These are phyloP conservation scores for Miniopterus natalensis DNA, from an alignment of 2,113 vertebrate genomes.

Conservation along the genomic window DNA sequence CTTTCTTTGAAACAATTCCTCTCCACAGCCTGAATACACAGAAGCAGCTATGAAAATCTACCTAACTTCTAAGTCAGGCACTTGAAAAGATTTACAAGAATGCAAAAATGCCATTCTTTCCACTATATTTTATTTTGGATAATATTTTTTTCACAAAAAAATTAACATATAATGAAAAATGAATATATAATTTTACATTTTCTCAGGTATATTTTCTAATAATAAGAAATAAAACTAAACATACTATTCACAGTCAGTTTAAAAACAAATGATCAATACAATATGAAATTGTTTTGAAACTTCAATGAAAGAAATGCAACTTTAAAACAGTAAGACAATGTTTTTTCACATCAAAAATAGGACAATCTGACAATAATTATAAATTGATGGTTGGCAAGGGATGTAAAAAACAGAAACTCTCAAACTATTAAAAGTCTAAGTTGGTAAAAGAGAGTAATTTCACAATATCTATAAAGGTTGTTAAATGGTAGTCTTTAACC, in stretches of 20 bases:
- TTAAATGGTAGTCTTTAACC: not conserved
- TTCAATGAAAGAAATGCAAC: slow-evolving; percentile 4
- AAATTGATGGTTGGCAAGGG: not conserved
- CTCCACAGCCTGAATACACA: not conserved
- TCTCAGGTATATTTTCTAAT: slow-evolving; percentile 26
- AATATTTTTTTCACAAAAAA: slow-evolving; percentile 22
- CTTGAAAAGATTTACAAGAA: slow-evolving; percentile 1
- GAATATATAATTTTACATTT: not conserved
- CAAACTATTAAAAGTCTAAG: not conserved
- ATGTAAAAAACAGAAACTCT: not conserved
- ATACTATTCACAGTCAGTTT: not conserved
- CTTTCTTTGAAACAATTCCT: not conserved
- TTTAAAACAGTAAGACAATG: slow-evolving; percentile 21
- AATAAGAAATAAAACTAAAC: not conserved
- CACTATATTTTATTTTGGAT: not conserved
- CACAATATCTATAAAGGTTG: not conserved
- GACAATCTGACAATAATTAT: not conserved
- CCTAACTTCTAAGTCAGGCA: slow-evolving; percentile 1
- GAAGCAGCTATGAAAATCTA: slow-evolving; percentile 9
- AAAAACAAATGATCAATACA: not conserved
- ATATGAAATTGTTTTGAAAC: not conserved
- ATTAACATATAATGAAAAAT: not conserved
- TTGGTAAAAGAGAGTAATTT: not conserved
- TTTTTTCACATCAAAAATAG: not conserved
- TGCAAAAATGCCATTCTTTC: not conserved